Evolutionary conservation across 2,888 invertebrate species (phyloP).

Genomic region (Heliconius erato): DNA sequence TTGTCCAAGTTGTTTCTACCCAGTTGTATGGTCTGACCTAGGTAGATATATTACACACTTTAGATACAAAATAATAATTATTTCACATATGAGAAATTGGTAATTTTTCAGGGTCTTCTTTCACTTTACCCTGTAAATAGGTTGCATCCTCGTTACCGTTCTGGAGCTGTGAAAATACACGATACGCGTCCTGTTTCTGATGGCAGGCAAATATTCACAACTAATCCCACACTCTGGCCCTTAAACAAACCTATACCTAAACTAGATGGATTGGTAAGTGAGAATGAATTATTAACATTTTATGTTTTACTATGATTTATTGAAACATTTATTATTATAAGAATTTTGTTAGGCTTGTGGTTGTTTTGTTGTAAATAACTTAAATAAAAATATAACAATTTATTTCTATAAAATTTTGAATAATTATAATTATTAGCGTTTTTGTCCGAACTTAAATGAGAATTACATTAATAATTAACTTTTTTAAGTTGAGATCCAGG

Average conservation of each 20-base stretch:
- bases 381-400: too few species aligned
- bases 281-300: background rate
- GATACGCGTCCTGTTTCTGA: conserved; percentile 83
- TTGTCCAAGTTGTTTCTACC: too few species aligned
- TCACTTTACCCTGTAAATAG: conserved; percentile 76
- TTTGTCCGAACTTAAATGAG: too few species aligned
- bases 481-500: too few species aligned
- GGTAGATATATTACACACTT: too few species aligned
- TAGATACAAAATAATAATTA: too few species aligned
- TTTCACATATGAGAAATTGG: background rate
- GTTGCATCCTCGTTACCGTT: conserved; percentile 70
- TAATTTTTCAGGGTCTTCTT: conserved; percentile 77
- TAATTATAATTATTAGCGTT: too few species aligned
- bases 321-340: background rate
- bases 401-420: too few species aligned
- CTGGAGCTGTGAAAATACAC: conserved; percentile 74
- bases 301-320: background rate
- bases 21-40: too few species aligned
- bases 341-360: too few species aligned
- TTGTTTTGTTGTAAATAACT: too few species aligned
- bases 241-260: conserved; percentile 88
- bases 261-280: conserved; percentile 80
- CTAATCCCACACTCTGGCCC: conserved; percentile 87
- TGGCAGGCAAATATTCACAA: conserved; percentile 86
- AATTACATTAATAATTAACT: too few species aligned